Evolutionary conservation across 2,113 vertebrate species (phyloP), one percentile per base, ranked within the genome.

Genomic region (Oreochromis spilurus): DNA sequence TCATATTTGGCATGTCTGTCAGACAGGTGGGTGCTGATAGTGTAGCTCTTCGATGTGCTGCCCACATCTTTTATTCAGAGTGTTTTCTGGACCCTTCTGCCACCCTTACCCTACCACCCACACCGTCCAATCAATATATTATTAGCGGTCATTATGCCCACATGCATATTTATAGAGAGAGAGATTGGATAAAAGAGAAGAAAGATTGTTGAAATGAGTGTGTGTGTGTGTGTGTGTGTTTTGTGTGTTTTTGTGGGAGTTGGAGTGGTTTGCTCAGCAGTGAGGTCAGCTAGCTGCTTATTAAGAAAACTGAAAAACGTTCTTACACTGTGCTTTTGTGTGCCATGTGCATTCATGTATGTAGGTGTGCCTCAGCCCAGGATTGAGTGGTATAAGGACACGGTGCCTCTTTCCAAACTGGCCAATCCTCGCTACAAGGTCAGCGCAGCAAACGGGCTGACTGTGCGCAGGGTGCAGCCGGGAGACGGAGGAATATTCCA

Each of bases 401-500:
- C 97, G 0, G 86, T 98, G 7, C 95, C 97, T 4, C 90, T 99
- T 2, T 94, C 92, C 94, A 96, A 94, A 90, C 95, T 98, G 79
- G 94, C 95, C 84, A 97, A 98, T 81, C 95, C 97, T 0, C 97
- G 98, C n/a, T 99, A 99, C 94, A 97, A 96, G 89, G 94, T 97
- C 10, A 96, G 96, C 3, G 34, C 96, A 4, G 96, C 96, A 0
- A 93, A 96, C 1, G 97, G 95, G 43, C 95, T 99, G 89, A 97
- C 95, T 14, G 96, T 99, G 82, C 97, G 96, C 9, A 88, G 94
- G 52, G 95, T 97, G 75, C 96, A 93, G 53, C 97, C 97, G 1
- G 96, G 96, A n/a, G 98, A 99, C 1, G 97, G 97, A 0, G 98
- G 98, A 31, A 97, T 98, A 93, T 99, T 98, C 95, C 98, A 99